Evolutionary conservation across 1,140 invertebrate genomes (phyloP).

Genomic region (Procambarus clarkii): DNA sequence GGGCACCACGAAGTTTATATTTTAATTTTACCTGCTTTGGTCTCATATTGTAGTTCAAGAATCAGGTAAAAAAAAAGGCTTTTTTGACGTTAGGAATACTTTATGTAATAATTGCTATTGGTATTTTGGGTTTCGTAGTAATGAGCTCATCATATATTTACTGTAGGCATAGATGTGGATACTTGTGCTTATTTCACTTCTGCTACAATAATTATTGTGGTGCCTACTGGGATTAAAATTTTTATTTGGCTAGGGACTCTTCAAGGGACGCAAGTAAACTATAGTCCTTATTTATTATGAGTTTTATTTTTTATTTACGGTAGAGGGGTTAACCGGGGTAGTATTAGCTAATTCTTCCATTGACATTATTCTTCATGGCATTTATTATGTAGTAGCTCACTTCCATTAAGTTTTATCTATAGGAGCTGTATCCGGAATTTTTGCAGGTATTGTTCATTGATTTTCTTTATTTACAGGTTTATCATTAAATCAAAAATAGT

Average conservation of each 20-base stretch:
- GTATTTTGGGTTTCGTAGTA: slow-evolving; percentile 1
- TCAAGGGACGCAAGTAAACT: neutral
- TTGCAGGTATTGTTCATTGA: no score
- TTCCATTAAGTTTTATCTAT: no score
- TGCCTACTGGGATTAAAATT: slow-evolving; percentile 1
- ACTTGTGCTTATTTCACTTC: neutral
- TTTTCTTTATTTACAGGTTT: no score
- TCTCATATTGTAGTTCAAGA: slow-evolving; percentile 77
- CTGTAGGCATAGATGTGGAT: neutral
- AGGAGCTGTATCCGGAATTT: no score
- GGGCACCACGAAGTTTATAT: slow-evolving; percentile 87
- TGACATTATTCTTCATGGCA: no score
- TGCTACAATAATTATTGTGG: slow-evolving; percentile 17
- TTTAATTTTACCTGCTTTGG: slow-evolving; percentile 81
- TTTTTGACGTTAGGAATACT: neutral
- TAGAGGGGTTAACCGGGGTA: no score
- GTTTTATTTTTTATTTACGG: no score
- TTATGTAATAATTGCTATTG: neutral
- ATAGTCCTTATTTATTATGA: neutral
- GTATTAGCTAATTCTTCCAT: no score
- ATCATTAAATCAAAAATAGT: no score
- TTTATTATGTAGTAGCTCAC: no score
- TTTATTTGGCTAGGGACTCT: slow-evolving; percentile 6
- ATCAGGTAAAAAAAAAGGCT: neutral
- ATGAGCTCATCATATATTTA: slow-evolving; percentile 12